Percentiles rank a stretch among this genome's conserved stretches.
phyloP scores from a whole-genome alignment of 2,113 vertebrate genomes.

The Terrapene triunguis region DNA sequence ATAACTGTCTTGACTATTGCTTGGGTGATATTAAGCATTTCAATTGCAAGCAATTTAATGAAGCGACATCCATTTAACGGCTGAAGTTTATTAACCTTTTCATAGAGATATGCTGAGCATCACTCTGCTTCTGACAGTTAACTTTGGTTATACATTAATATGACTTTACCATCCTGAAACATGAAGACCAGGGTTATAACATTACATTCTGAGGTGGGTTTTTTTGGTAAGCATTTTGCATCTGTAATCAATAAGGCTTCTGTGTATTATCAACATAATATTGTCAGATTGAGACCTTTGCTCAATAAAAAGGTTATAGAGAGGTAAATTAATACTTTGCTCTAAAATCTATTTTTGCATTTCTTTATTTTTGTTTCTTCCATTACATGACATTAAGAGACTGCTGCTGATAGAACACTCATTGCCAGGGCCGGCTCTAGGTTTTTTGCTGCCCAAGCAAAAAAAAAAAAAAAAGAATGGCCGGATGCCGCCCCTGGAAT shows the following conservation, averaged over 20 bases:
- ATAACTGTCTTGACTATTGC: constrained; percentile 10
- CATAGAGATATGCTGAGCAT: background rate
- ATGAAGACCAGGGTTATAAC: background rate
- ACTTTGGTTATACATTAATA: background rate
- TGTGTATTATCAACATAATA: background rate
- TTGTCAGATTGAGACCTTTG: background rate
- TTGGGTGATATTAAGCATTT: background rate
- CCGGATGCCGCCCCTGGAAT: no score
- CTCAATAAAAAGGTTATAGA: background rate
- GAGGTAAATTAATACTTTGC: background rate
- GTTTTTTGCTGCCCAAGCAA: no score
- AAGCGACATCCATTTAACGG: constrained; percentile 3
- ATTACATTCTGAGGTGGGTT: background rate
- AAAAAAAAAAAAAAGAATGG: no score
- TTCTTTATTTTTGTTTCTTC: background rate
- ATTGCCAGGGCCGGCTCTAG: rapidly evolving
- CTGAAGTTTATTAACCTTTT: constrained; percentile 23
- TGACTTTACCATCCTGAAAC: background rate
- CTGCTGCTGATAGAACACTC: background rate
- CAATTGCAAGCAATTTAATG: background rate
- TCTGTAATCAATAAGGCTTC: background rate
- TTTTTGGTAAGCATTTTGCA: background rate
- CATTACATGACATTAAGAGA: background rate
- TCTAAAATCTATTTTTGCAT: background rate
- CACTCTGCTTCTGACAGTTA: background rate